phyloP scores from a whole-genome alignment of 2,888 invertebrate genomes.

The Tenthredo notha region DNA sequence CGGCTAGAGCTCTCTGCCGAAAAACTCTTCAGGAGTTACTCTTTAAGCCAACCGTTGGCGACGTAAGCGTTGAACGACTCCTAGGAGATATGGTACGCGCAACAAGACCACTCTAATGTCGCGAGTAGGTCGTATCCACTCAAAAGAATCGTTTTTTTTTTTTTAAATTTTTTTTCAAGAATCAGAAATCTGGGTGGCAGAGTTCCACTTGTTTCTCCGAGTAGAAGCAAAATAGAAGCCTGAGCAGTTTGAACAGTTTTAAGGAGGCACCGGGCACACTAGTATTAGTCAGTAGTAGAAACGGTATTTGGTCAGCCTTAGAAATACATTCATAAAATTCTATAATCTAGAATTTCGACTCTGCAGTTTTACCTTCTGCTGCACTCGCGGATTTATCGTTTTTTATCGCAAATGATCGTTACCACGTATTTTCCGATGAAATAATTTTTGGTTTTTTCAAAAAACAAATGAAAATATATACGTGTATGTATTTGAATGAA shows the following conservation, averaged over 20 bases:
- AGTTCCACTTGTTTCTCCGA: no score
- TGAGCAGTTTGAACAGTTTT: background rate
- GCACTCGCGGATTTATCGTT: no score
- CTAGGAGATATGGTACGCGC: slow-evolving; percentile 83
- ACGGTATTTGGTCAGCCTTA: background rate
- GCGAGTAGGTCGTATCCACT: background rate
- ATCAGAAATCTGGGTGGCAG: no score
- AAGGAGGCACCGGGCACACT: background rate
- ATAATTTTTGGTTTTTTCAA: background rate
- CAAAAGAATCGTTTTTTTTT: background rate
- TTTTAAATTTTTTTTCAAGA: no score
- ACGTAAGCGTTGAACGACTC: slow-evolving; percentile 86
- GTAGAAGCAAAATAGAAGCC: background rate
- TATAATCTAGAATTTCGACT: background rate
- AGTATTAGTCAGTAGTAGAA: background rate
- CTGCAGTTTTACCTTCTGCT: background rate
- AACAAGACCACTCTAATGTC: slow-evolving; percentile 67
- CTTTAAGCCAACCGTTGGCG: slow-evolving; percentile 89
- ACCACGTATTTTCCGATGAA: background rate
- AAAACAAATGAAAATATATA: background rate
- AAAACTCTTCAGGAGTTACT: slow-evolving; percentile 85
- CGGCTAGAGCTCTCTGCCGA: slow-evolving; percentile 81
- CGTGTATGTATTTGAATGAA: background rate
- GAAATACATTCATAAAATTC: background rate
- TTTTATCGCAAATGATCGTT: background rate